Conservation (phyloP, 2,113 vertebrate species). For the Sorex araneus region DNA sequence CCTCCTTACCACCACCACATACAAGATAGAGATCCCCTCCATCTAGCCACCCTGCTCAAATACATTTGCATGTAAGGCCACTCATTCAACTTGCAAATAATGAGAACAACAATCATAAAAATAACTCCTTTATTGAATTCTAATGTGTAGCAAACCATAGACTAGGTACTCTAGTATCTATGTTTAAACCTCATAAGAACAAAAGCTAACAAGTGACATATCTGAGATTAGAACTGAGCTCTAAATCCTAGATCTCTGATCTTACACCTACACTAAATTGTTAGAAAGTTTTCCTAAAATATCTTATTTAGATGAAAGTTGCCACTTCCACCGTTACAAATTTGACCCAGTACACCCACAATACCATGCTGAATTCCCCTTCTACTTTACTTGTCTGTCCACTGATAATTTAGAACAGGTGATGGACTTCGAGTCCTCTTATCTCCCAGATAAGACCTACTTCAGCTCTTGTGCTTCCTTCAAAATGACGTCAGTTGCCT, state of each 20-base stretch:
- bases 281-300: neutral
- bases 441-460: neutral
- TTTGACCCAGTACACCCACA: neutral
- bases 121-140: neutral
- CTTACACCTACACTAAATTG: neutral
- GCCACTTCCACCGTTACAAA: neutral
- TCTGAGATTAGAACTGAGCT: neutral
- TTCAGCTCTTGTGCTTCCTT: neutral
- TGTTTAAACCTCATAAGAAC: neutral
- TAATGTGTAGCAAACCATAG: neutral
- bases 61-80: neutral
- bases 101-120: conserved; percentile 43
- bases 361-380: neutral
- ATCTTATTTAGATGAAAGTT: neutral
- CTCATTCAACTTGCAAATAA: conserved; percentile 27
- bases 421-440: neutral
- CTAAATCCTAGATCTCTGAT: neutral
- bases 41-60: neutral
- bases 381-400: neutral
- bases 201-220: neutral
- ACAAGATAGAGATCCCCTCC: neutral
- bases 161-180: neutral
- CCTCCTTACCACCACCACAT: neutral
- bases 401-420: neutral
- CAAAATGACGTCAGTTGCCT: neutral